Evolutionary conservation across 2,113 vertebrate genomes (phyloP).

Genomic region (Nymphicus hollandicus): DNA sequence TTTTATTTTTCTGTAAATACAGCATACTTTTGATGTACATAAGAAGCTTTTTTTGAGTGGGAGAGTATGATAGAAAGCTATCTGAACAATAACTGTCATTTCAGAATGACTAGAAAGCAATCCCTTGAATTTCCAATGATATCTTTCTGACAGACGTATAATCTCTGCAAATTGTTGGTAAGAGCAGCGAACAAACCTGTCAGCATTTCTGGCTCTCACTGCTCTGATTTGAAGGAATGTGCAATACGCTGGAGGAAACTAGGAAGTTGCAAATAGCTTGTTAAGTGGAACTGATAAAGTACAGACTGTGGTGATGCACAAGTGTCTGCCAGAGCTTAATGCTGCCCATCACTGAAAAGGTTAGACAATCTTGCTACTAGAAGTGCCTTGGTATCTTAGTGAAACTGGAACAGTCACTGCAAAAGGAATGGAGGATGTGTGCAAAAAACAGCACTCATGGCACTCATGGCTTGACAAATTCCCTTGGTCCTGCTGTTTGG

Average conservation of each 20-base stretch:
- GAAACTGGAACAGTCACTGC: neutral
- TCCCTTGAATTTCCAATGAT: constrained; percentile 26
- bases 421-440: neutral
- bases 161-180: constrained; percentile 20
- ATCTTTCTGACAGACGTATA: constrained; percentile 37
- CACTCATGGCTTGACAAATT: neutral
- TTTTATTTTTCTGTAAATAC: neutral
- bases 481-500: neutral
- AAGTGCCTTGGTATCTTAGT: neutral
- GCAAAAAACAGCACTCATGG: neutral
- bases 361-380: neutral
- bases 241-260: neutral
- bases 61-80: neutral
- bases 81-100: constrained; percentile 5
- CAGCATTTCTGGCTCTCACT: neutral
- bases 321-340: neutral
- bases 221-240: neutral
- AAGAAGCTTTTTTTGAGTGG: neutral
- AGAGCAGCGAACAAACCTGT: constrained; percentile 22
- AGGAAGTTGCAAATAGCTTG: neutral
- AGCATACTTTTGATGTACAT: neutral
- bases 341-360: neutral
- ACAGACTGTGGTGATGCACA: neutral
- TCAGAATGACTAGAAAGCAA: constrained; percentile 41
- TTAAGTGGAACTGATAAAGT: neutral